A percentile compares a stretch with the other conserved stretches of the same genome.
These are phyloP conservation scores for Sarcophaga bullata DNA, from an alignment of 1,140 invertebrate species.

Conservation along the genomic window DNA sequence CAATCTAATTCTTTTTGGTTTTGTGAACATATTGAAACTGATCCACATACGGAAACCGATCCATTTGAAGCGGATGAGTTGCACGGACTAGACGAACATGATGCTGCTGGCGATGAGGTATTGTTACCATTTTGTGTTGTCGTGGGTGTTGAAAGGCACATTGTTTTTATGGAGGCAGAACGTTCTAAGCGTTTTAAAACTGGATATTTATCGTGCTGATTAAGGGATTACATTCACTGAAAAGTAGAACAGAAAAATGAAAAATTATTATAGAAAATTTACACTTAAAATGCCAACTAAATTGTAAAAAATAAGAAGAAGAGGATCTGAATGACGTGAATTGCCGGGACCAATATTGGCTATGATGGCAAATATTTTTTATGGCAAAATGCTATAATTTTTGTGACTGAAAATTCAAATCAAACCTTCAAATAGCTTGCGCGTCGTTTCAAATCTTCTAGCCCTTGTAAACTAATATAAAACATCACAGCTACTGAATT, in stretches of 20 bases:
- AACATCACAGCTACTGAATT: too few species aligned
- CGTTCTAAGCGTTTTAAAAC: too few species aligned
- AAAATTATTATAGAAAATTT: not conserved
- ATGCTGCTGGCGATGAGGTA: not conserved
- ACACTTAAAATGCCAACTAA: not conserved
- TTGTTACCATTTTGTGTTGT: slow-evolving; percentile 21
- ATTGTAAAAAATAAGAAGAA: too few species aligned
- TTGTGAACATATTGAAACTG: slow-evolving; percentile 38
- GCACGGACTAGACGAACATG: slow-evolving; percentile 34
- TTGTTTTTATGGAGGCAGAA: slow-evolving; percentile 39
- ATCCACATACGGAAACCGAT: slow-evolving; percentile 44
- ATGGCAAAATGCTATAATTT: too few species aligned
- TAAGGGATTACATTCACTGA: slow-evolving; percentile 4
- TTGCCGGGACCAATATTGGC: too few species aligned
- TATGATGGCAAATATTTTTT: too few species aligned
- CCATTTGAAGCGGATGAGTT: not conserved
- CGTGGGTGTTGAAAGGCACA: slow-evolving; percentile 61
- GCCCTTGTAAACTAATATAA: too few species aligned
- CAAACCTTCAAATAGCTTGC: too few species aligned
- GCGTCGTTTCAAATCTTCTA: too few species aligned
- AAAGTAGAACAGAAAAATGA: not conserved
- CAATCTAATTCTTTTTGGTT: slow-evolving; percentile 26
- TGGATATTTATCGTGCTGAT: too few species aligned
- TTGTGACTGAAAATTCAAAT: too few species aligned
- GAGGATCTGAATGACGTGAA: too few species aligned